Evolutionary conservation across 2,113 vertebrate species (phyloP).

Genomic region (Peromyscus polionotus): DNA sequence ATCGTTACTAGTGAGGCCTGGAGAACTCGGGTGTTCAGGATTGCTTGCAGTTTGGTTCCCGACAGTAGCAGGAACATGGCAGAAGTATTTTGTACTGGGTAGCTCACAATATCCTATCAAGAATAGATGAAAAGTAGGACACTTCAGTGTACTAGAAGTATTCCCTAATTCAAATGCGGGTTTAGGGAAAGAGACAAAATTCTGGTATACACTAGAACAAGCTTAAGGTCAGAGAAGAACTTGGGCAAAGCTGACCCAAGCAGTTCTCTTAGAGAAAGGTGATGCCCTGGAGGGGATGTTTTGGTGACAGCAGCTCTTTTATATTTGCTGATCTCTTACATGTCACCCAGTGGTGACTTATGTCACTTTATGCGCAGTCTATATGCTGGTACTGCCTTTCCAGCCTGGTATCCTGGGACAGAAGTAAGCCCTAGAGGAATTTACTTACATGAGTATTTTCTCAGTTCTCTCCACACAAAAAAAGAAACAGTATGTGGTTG

Average conservation of each 20-base stretch:
- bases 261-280: background rate
- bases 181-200: background rate
- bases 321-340: background rate
- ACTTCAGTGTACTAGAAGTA: background rate
- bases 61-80: background rate
- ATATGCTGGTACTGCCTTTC: background rate
- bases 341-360: background rate
- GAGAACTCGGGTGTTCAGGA: background rate
- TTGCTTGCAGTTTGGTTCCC: background rate
- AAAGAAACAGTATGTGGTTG: background rate
- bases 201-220: background rate
- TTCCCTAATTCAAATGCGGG: background rate
- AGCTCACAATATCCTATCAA: background rate
- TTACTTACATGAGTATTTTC: slow-evolving; percentile 41
- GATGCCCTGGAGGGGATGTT: background rate
- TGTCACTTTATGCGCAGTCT: background rate
- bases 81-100: background rate
- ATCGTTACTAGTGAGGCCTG: background rate
- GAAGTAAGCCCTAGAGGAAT: slow-evolving; percentile 33
- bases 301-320: background rate
- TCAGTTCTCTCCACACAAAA: background rate
- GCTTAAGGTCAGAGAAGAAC: slow-evolving; percentile 14
- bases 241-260: background rate
- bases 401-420: background rate
- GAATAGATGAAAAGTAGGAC: background rate